phyloP scores from a whole-genome alignment of 2,888 invertebrate genomes.

The Slavum lentiscoides region DNA sequence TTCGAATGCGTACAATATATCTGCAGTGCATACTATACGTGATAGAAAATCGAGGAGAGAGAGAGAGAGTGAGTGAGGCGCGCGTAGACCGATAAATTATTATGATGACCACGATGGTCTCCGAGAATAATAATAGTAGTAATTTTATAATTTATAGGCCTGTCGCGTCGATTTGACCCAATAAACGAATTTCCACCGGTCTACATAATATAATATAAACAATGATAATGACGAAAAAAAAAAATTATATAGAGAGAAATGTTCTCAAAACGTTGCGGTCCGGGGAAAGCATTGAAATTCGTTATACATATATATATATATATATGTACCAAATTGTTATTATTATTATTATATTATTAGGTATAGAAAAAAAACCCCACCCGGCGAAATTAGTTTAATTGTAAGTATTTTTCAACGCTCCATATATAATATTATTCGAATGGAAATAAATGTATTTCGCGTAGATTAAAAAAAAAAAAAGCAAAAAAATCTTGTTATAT shows the following conservation, averaged over 20 bases:
- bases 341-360: too few species aligned
- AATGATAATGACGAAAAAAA: slow-evolving; percentile 3
- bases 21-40: not conserved
- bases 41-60: not conserved
- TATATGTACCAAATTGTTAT: not conserved
- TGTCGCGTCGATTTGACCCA: slow-evolving; percentile 16
- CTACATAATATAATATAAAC: not conserved
- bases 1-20: slow-evolving; percentile 7
- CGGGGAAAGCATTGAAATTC: slow-evolving; percentile 5
- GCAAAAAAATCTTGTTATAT: too few species aligned
- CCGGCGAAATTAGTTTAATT: not conserved
- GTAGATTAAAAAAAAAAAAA: not conserved
- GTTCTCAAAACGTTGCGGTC: not conserved
- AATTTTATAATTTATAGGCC: not conserved
- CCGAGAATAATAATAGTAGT: slow-evolving; percentile 24
- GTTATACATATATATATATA: too few species aligned
- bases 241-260: slow-evolving; percentile 1
- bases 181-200: slow-evolving; percentile 22
- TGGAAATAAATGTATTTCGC: not conserved
- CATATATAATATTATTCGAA: not conserved
- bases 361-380: too few species aligned
- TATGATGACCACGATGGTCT: not conserved
- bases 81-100: slow-evolving; percentile 27
- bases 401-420: not conserved
- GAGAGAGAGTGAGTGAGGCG: slow-evolving; percentile 11